Evolutionary conservation across 1,140 invertebrate genomes (phyloP), one percentile per base, ranked within the genome.

Genomic region (Ephestia elutella): DNA sequence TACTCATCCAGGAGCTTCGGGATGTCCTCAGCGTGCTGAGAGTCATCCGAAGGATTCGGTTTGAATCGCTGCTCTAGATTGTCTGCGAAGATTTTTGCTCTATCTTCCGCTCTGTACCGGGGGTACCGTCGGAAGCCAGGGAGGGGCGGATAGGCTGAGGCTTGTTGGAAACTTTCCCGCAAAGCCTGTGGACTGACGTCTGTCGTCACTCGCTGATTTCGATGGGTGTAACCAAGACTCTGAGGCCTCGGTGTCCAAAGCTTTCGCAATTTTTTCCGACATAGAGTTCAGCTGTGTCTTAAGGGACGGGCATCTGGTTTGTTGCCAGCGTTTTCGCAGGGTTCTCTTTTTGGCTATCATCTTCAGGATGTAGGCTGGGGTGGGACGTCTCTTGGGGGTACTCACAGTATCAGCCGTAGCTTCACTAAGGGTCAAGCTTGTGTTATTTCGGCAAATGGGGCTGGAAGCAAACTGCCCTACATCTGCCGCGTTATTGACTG

Each of bases 1-100:
- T 44, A 44, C 13, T 44, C 38, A 13, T 44, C 38, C 15, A 44
- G 38, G 38, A 44, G 38, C 38, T 44, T 44, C 38, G n/a, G 38
- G 15, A 44, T 17, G 13, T n/a, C 15, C 7, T 44, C 38, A 44
- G 38, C 38, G 13, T 44, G 38, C 15, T 44, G 13, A 44, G 38
- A 4, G 7, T 15, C 38, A 17, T n/a, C 38, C 0, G n/a, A 44
- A 13, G 38, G 38, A 15, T 44, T 44, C n/a, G 38, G n/a, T 11
- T 32, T 32, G 30, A 32, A 32, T 32, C 30, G 10, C 17, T 60
- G 21, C 20, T 70, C 63, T 2, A 72, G 59, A 56, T 51, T 49
- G 11, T 63, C 60, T 2, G 63, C 69, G 54, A 73, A 66, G 18
- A 73, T 56, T 53, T 71, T 66, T 0, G 66, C 65, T 0, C 71